Evolutionary conservation across 2,113 vertebrate genomes (phyloP).

Genomic region (Catagonus wagneri): DNA sequence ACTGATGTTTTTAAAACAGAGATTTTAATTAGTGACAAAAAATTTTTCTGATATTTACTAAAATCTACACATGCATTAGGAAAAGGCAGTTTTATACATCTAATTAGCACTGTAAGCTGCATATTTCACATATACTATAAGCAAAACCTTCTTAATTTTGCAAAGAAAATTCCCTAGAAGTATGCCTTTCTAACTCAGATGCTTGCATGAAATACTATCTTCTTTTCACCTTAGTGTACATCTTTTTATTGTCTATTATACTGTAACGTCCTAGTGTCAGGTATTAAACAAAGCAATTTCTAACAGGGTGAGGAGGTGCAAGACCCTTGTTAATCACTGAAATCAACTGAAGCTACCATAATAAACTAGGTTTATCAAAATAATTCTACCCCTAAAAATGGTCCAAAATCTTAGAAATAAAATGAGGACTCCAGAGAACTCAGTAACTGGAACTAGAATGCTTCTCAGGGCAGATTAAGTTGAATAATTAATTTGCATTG

Average conservation of each 20-base stretch:
- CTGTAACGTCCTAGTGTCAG: background rate
- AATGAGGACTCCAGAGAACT: conserved; percentile 40
- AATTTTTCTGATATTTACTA: conserved; percentile 43
- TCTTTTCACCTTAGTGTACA: background rate
- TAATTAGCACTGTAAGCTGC: background rate
- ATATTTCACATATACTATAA: conserved; percentile 15
- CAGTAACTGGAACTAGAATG: conserved; percentile 57
- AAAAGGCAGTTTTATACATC: conserved; percentile 30
- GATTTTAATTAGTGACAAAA: conserved; percentile 55
- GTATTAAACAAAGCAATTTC: background rate
- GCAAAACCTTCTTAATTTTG: conserved; percentile 53
- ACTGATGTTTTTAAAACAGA: conserved; percentile 44
- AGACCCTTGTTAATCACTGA: background rate
- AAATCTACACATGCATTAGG: background rate
- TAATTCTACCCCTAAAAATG: conserved; percentile 38
- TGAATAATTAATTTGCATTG: conserved; percentile 74
- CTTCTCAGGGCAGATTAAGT: conserved; percentile 59
- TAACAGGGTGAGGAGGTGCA: background rate
- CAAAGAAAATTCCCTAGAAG: conserved; percentile 35
- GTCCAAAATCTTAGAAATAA: conserved; percentile 66
- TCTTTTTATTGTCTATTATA: background rate
- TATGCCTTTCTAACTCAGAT: background rate
- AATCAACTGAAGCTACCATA: conserved; percentile 39
- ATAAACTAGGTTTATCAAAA: conserved; percentile 33
- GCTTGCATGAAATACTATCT: conserved; percentile 23